phyloP scores from a whole-genome alignment of 1,140 invertebrate species.

The Ladona fulva region DNA sequence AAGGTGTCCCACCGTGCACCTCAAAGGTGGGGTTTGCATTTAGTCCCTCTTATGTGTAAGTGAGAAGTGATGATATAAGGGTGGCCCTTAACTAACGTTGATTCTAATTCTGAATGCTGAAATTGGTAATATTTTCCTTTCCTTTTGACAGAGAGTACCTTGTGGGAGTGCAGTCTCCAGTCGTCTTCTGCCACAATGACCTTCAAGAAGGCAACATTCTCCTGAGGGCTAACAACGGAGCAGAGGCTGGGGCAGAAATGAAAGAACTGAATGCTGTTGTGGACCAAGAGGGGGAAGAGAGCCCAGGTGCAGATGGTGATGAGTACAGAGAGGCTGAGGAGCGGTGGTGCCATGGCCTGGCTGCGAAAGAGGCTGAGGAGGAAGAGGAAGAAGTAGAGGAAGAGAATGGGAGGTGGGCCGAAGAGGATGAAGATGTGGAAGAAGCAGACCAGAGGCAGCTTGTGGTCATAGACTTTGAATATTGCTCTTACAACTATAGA shows the following conservation, averaged over 20 bases:
- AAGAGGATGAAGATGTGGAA: conserved; percentile 28
- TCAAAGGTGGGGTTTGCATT: no score
- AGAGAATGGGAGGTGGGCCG: conserved; percentile 5
- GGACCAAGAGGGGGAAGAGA: conserved; percentile 23
- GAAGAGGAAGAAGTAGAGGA: not conserved
- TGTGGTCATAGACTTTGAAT: conserved; percentile 86
- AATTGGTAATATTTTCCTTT: not conserved
- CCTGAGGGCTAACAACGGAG: conserved; percentile 64
- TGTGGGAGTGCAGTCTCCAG: conserved; percentile 53
- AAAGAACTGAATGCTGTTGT: conserved; percentile 20
- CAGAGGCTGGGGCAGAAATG: conserved; percentile 67
- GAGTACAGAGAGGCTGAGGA: conserved; percentile 85
- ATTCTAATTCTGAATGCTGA: no score
- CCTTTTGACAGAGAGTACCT: conserved; percentile 36
- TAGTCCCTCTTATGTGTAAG: no score
- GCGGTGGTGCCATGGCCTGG: conserved; percentile 87
- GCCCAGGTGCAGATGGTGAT: conserved; percentile 39
- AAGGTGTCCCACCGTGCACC: no score
- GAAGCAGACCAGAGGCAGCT: conserved; percentile 45
- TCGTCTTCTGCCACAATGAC: conserved; percentile 96
- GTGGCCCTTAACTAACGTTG: no score
- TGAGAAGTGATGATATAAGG: no score
- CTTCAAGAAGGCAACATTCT: conserved; percentile 81
- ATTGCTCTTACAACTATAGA: conserved; percentile 87
- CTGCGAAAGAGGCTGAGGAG: conserved; percentile 43